Base-by-base conservation (phyloP, 2,888 invertebrate species). In the Monopis laevigella region DNA sequence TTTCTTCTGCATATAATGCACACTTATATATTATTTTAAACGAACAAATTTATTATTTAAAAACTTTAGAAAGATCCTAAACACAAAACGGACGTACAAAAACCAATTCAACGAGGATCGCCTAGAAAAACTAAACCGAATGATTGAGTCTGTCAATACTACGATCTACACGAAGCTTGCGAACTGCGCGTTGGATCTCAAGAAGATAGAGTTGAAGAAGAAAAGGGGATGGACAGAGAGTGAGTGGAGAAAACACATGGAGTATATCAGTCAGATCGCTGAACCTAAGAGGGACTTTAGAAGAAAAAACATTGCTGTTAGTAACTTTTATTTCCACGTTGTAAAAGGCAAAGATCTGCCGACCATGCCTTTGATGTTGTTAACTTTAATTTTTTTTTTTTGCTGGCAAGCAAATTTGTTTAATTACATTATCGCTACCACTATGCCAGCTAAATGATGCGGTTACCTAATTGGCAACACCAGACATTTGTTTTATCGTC, bases 211-310 rank as follows among this genome's bases (percentile, higher is more conserved):
- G 6, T 47, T 51, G 0, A 70, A 67, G 43, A 74, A 67, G 53
- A 74, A 64, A 47, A 54, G 52, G 3, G 66, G 61, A 0, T 78
- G 78, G 77, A 53, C 64, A 0, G 66, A 72, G 43, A 62, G 61
- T 13, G 77, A 77, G 2, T 78, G 78, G 77, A 75, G 74, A 52
- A 74, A 73, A 43, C 80, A 77, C 42, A 74, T 73, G 73, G 77
- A 78, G 7, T 70, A 78, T 26, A 72, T 80, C 21, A 46, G 53
- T 3, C 65, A 65, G 42, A 69, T 81, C 2, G 59, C 78, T 2
- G 57, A 42, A 3, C 72, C 78, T 0, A 72, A 55, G 49, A 60
- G 46, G 41, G 48, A 60, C 30, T 66, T 59, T 30, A 40, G 41
- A 21, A 60, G 66, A 0, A 50, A 54, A 2, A 56, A 59, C 1